These are phyloP conservation scores for Poecilia latipinna DNA, from an alignment of 2,113 vertebrate species.

Conservation along the genomic window DNA sequence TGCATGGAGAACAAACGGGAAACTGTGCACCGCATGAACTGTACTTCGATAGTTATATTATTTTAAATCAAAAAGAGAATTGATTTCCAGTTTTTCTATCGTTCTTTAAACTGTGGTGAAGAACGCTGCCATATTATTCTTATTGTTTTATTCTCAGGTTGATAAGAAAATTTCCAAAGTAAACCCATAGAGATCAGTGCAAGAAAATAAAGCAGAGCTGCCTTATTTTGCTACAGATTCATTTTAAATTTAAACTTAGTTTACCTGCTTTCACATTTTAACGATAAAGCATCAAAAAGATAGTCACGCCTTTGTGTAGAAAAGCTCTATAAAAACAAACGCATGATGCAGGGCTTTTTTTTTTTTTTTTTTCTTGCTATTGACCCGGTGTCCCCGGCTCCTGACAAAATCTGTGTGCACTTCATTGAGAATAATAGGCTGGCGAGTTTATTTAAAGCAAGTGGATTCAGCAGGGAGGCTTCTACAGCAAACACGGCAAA, in stretches of 20 bases:
- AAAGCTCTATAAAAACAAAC: neutral
- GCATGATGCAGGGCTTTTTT: conserved; percentile 8
- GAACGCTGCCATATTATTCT: neutral
- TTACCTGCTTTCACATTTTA: neutral
- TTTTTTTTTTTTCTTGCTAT: conserved; percentile 30
- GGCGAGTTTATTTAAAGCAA: conserved; percentile 55
- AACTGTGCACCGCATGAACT: neutral
- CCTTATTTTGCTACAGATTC: neutral
- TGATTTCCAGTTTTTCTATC: neutral
- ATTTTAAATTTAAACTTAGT: conserved; percentile 6
- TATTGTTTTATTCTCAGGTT: neutral
- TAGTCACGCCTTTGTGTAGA: conserved; percentile 1
- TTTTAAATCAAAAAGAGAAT: conserved; percentile 5
- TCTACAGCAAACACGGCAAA: conserved; percentile 66
- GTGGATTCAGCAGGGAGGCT: conserved; percentile 59
- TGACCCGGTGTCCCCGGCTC: conserved; percentile 48
- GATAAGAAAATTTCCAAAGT: neutral
- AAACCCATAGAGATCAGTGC: neutral
- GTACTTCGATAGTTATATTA: neutral
- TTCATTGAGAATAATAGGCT: conserved; percentile 67
- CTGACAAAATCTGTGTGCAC: conserved; percentile 52
- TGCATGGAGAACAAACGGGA: neutral
- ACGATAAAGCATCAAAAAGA: conserved; percentile 23
- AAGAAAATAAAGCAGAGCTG: neutral
- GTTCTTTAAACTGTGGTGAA: neutral